Percentiles rank a stretch among this genome's conserved stretches.
Conservation (phyloP, 2,113 vertebrate species). For the Callospermophilus lateralis region DNA sequence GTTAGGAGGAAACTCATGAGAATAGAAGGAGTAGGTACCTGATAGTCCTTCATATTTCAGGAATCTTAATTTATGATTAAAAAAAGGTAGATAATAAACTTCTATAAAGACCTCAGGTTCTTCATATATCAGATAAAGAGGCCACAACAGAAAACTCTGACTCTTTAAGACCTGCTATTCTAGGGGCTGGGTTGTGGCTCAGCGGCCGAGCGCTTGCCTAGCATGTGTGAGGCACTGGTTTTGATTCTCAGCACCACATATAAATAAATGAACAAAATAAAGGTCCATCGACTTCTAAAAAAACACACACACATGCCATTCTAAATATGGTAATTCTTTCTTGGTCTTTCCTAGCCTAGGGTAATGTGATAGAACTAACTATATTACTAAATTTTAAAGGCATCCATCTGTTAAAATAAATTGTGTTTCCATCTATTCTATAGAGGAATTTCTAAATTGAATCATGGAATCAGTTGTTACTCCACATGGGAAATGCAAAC, state of each 20-base stretch:
- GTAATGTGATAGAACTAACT: background rate
- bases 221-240: too few species aligned
- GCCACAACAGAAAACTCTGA: background rate
- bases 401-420: conserved; percentile 53
- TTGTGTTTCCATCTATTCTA: conserved; percentile 13
- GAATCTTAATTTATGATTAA: background rate
- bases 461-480: conserved; percentile 24
- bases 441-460: conserved; percentile 38
- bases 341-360: conserved; percentile 10
- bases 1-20: background rate
- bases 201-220: too few species aligned
- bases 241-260: too few species aligned
- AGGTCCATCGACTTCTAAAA: too few species aligned
- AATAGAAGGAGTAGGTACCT: background rate
- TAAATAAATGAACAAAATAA: too few species aligned
- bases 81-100: conserved; percentile 17
- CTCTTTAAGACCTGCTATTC: conserved; percentile 12
- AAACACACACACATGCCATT: background rate
- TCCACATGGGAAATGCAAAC: background rate
- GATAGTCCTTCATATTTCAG: background rate
- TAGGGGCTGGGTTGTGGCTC: too few species aligned
- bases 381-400: conserved; percentile 34
- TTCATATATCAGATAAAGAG: background rate
- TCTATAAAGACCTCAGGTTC: background rate
- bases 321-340: background rate